Evolutionary conservation across 2,888 invertebrate genomes (phyloP).

Genomic region (Thyatira batis): DNA sequence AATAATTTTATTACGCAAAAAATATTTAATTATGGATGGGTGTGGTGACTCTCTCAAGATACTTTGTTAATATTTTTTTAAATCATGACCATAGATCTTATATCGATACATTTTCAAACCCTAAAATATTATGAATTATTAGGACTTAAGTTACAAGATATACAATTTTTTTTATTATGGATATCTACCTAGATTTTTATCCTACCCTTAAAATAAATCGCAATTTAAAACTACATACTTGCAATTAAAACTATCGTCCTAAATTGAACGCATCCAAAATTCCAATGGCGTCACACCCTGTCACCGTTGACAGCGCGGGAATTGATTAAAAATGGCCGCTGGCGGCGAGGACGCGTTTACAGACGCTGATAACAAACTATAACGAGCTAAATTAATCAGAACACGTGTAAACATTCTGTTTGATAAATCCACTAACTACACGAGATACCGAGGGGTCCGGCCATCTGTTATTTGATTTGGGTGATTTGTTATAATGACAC

Average conservation of each 20-base stretch:
- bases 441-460: slow-evolving; percentile 49
- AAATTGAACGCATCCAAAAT: slow-evolving; percentile 23
- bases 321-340: slow-evolving; percentile 49
- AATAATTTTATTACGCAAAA: background rate
- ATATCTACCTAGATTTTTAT: too few relatives aligned
- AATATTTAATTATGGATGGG: background rate
- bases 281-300: slow-evolving; percentile 40
- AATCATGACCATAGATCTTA: too few relatives aligned
- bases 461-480: slow-evolving; percentile 62
- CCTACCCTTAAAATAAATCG: too few relatives aligned
- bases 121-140: too few relatives aligned
- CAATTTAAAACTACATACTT: too few relatives aligned
- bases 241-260: too few relatives aligned
- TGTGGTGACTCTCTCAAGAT: background rate
- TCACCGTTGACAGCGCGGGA: slow-evolving; percentile 57
- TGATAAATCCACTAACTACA: slow-evolving; percentile 59
- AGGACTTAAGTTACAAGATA: too few relatives aligned
- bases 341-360: slow-evolving; percentile 49
- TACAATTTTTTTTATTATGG: too few relatives aligned
- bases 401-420: slow-evolving; percentile 75
- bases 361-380: slow-evolving; percentile 66
- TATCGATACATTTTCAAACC: too few relatives aligned
- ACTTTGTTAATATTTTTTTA: slow-evolving; percentile 7
- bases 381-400: slow-evolving; percentile 67
- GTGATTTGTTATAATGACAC: slow-evolving; percentile 66